Conservation (phyloP, 2,888 invertebrate genomes). For the Meteorus colon region DNA sequence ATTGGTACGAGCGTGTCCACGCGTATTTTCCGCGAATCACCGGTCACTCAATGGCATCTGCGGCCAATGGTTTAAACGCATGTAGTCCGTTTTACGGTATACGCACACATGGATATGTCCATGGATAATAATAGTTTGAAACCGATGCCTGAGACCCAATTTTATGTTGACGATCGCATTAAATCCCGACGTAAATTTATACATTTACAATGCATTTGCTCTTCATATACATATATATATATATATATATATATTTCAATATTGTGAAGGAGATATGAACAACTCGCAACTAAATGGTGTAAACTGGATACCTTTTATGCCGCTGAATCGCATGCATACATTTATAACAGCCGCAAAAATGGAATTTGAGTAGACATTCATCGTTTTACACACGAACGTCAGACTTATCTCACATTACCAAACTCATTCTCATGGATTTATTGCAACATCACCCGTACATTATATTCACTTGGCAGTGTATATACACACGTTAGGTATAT, state of each 20-base stretch:
- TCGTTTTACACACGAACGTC: slow-evolving; percentile 18
- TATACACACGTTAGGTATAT: not conserved
- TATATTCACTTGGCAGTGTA: not conserved
- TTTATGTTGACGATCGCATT: not conserved
- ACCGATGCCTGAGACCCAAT: not conserved
- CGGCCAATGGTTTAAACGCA: slow-evolving; percentile 16
- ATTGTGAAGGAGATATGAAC: not conserved
- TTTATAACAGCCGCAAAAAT: no score
- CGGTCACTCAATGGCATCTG: slow-evolving; percentile 26
- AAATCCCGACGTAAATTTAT: not conserved
- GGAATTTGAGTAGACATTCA: slow-evolving; percentile 6
- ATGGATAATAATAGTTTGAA: slow-evolving; percentile 6
- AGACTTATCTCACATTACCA: not conserved
- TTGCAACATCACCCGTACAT: not conserved
- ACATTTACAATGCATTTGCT: not conserved
- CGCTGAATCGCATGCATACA: not conserved
- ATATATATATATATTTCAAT: not conserved
- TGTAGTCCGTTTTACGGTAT: slow-evolving; percentile 4
- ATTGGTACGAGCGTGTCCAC: not conserved
- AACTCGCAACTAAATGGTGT: not conserved
- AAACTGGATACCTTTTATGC: not conserved
- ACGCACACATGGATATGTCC: not conserved
- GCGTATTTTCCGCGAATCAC: slow-evolving; percentile 26
- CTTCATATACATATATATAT: not conserved
- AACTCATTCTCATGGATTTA: not conserved